Base-by-base conservation (phyloP, 2,797 vertebrate genomes). In the Paguma larvata region DNA sequence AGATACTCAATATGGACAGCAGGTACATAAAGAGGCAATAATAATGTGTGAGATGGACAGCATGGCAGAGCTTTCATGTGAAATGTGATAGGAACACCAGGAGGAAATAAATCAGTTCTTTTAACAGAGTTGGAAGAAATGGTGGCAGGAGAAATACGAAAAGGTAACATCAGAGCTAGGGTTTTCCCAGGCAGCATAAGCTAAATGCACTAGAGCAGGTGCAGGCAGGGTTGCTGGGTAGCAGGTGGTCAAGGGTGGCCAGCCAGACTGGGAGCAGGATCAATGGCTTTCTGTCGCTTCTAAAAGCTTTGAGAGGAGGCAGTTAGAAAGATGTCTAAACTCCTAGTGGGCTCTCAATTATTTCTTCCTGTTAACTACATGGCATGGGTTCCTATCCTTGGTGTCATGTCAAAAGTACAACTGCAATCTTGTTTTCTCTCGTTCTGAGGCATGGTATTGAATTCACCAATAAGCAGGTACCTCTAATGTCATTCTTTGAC, bases 91-190 rank as follows among this genome's bases (percentile, higher is more conserved):
- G n/a, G 19, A 72, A 51, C n/a, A 38, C 34, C 46, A 53, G 15
- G 46, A 85, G 10, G 32, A 67, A 73, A 92, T 53, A 94, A 83
- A 63, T 68, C 21, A 25, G 3, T 88, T 91, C 25, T 63, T 73
- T 62, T 68, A 73, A 30, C 15, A 70, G 56, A 23, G 13, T 19
- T 41, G 27, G 30, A 21, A 59, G 59, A 14, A 14, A 1, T 25
- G 25, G 51, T 3, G 16, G 8, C 51, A 80, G 56, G 21, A 80
- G 70, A 82, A n/a, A 68, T 30, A 44, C 27, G 59, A 16, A 30
- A 27, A 84, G 51, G 25, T 62, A 51, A 63, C 15, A 6, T 63
- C 19, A 5, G 67, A 83, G 5, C 3, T 46, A 23, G 79, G 56
- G 46, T 59, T 78, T 93, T 48, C 79, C 38, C 3, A 9, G 46